phyloP scores from a whole-genome alignment of 1,140 invertebrate species.

The Caenorhabditis inopinata region DNA sequence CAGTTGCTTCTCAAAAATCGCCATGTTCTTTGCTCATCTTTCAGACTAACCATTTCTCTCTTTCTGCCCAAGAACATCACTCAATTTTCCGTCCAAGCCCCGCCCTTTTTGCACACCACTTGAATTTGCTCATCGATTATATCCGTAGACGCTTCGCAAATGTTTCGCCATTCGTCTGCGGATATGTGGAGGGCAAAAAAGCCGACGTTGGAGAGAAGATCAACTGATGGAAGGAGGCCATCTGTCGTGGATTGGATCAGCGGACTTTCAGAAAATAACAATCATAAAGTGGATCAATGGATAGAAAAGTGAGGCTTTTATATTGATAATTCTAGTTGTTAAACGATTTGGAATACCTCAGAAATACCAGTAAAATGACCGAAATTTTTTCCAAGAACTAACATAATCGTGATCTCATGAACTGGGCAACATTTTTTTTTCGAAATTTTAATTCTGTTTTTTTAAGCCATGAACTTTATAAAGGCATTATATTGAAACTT shows the following conservation, averaged over 20 bases:
- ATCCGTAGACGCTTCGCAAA: background rate
- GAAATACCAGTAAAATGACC: too few species aligned
- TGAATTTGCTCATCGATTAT: too few species aligned
- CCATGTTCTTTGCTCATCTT: background rate
- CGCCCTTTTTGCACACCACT: background rate
- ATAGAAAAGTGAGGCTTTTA: background rate
- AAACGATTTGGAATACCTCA: too few species aligned
- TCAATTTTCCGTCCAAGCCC: background rate
- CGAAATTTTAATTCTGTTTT: too few species aligned
- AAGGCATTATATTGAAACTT: too few species aligned
- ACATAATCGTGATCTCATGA: too few species aligned
- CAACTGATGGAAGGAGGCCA: constrained; percentile 11
- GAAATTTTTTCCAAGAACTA: too few species aligned
- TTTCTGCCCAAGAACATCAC: background rate
- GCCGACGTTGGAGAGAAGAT: constrained; percentile 14
- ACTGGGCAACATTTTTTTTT: too few species aligned
- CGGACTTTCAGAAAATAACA: constrained; percentile 38
- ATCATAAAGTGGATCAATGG: background rate
- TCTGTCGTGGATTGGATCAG: constrained; percentile 40
- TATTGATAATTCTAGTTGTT: too few species aligned
- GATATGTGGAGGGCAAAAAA: constrained; percentile 23
- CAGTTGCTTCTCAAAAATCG: too few species aligned
- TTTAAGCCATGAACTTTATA: too few species aligned
- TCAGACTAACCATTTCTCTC: background rate
- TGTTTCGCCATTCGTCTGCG: constrained; percentile 24